A percentile compares a stretch with the other conserved stretches of the same genome.
These are phyloP conservation scores for Montipora capitata DNA, from an alignment of 92 coral and sea anemone species.

Conservation along the genomic window DNA sequence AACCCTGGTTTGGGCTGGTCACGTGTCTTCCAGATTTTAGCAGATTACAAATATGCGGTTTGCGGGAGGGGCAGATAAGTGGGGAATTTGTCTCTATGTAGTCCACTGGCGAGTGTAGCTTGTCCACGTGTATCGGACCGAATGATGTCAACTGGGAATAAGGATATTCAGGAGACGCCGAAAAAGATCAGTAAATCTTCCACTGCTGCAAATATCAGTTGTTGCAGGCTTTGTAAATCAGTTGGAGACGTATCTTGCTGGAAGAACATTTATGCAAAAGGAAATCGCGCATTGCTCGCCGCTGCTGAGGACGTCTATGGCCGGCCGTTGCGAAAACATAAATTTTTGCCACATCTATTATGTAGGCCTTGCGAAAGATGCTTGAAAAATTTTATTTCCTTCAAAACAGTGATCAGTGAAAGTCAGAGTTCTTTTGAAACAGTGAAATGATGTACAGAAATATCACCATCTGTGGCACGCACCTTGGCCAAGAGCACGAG, in stretches of 20 bases:
- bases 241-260: constrained; percentile 6
- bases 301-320: not conserved
- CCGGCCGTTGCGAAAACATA: not conserved
- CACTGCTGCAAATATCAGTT: not conserved
- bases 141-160: not conserved
- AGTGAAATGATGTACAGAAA: constrained; percentile 20
- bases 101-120: too few species aligned
- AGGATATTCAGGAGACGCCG: not conserved
- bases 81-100: too few species aligned
- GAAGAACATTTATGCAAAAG: constrained; percentile 13
- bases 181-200: not conserved
- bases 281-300: constrained; percentile 1
- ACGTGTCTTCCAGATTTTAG: too few species aligned
- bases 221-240: constrained; percentile 20
- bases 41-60: too few species aligned
- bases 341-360: constrained; percentile 7
- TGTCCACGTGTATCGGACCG: not conserved
- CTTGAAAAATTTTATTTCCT: constrained; percentile 18
- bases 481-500: constrained; percentile 28
- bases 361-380: constrained; percentile 21
- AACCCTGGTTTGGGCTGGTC: too few species aligned
- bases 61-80: too few species aligned
- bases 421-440: constrained; percentile 23
- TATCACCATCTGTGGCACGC: constrained; percentile 37
- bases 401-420: constrained; percentile 30